phyloP scores from a whole-genome alignment of 2,113 vertebrate species.

The Protobothrops flavoviridis region DNA sequence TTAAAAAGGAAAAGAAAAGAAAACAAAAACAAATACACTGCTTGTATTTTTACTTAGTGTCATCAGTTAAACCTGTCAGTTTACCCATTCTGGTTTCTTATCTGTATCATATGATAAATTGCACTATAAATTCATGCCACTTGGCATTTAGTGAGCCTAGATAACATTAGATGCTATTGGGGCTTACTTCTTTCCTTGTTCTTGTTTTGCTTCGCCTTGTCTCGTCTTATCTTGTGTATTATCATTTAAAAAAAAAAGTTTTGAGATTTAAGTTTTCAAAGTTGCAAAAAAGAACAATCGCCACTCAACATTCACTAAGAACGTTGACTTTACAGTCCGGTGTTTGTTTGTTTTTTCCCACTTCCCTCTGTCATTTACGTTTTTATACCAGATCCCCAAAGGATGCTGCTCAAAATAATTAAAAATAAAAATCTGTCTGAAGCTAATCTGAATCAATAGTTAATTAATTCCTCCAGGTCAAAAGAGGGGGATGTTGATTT shows the following conservation, averaged over 20 bases:
- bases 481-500: conserved; percentile 35
- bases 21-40: conserved; percentile 46
- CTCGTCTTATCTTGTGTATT: conserved; percentile 40
- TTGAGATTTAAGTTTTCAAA: conserved; percentile 19
- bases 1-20: neutral
- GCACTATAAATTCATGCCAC: conserved; percentile 56
- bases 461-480: conserved; percentile 72
- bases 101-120: conserved; percentile 64
- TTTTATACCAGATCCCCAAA: conserved; percentile 53
- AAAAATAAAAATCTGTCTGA: conserved; percentile 65
- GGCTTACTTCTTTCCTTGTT: conserved; percentile 43
- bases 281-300: neutral
- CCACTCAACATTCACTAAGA: neutral
- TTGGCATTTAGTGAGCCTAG: conserved; percentile 58
- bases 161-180: conserved; percentile 57
- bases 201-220: conserved; percentile 16
- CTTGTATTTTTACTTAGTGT: conserved; percentile 61
- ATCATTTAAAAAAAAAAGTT: conserved; percentile 44
- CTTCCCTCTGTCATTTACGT: conserved; percentile 32
- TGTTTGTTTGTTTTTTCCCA: neutral
- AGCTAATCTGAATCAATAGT: conserved; percentile 67
- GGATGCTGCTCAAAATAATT: conserved; percentile 60
- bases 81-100: conserved; percentile 56
- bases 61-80: conserved; percentile 69
- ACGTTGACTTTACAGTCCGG: conserved; percentile 27